Evolutionary conservation across 2,113 vertebrate species (phyloP).

Genomic region (Dicaeum eximium): DNA sequence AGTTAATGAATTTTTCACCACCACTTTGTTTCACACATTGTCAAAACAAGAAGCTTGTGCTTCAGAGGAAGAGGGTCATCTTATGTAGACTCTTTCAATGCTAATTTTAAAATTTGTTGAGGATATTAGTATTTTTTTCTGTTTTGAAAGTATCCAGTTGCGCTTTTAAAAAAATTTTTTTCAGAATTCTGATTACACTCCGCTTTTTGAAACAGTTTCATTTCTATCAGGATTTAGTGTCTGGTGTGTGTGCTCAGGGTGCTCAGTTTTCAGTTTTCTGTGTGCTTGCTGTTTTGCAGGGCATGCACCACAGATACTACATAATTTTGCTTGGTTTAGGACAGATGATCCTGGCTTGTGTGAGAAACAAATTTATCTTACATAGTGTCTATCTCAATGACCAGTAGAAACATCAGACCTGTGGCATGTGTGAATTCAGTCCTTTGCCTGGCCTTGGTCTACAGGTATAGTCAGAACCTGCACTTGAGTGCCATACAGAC

Average conservation of each 20-base stretch:
- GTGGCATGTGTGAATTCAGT: background rate
- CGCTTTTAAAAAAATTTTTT: rapidly evolving
- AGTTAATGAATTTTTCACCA: background rate
- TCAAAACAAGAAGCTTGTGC: conserved; percentile 57
- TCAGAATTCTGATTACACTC: background rate
- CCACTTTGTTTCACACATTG: conserved; percentile 10
- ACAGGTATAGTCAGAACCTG: background rate
- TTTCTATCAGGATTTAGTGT: background rate
- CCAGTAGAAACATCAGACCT: background rate
- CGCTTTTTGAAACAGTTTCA: background rate
- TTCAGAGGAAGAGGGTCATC: conserved; percentile 27
- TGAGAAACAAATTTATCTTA: background rate
- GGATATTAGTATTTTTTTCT: background rate
- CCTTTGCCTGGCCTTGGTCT: background rate
- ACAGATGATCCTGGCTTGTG: background rate
- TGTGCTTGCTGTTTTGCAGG: background rate
- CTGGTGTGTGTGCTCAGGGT: background rate
- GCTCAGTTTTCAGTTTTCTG: background rate
- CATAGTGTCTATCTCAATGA: background rate
- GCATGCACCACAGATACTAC: background rate
- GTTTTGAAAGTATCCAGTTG: background rate
- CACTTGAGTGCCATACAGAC: background rate
- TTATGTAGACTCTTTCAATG: conserved; percentile 18
- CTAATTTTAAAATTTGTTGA: background rate
- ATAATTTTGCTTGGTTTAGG: background rate